A percentile compares a stretch with the other conserved stretches of the same genome.
phyloP scores from a whole-genome alignment of 2,113 vertebrate genomes.

The Hippolais icterina region DNA sequence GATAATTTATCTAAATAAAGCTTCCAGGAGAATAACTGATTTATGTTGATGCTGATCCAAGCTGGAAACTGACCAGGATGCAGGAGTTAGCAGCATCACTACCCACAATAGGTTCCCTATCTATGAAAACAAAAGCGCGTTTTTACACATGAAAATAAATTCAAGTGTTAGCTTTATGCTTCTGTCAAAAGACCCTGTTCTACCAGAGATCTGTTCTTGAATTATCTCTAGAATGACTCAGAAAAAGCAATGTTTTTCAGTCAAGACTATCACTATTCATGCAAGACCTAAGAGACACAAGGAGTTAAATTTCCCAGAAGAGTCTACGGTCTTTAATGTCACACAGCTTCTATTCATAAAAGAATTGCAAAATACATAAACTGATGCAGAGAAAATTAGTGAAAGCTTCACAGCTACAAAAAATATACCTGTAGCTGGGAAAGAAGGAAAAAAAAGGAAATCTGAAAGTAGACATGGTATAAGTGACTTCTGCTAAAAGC shows the following conservation, averaged over 20 bases:
- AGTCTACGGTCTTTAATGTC: not conserved
- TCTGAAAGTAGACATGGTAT: not conserved
- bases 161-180: not conserved
- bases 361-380: not conserved
- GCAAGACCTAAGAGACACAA: not conserved
- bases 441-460: not conserved
- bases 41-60: conserved; percentile 51
- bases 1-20: conserved; percentile 56
- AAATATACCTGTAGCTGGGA: not conserved
- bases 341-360: not conserved
- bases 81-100: conserved; percentile 7
- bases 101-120: not conserved
- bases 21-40: conserved; percentile 47
- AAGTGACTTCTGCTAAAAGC: conserved; percentile 4
- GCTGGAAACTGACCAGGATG: conserved; percentile 36
- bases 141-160: not conserved
- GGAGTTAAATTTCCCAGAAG: not conserved
- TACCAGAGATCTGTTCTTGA: not conserved
- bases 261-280: not conserved
- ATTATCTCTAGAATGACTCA: not conserved
- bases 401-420: not conserved
- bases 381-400: not conserved
- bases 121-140: not conserved
- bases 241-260: not conserved
- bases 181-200: not conserved